These are phyloP conservation scores for Aplodontia rufa DNA, from an alignment of 2,113 vertebrate genomes.

Conservation along the genomic window DNA sequence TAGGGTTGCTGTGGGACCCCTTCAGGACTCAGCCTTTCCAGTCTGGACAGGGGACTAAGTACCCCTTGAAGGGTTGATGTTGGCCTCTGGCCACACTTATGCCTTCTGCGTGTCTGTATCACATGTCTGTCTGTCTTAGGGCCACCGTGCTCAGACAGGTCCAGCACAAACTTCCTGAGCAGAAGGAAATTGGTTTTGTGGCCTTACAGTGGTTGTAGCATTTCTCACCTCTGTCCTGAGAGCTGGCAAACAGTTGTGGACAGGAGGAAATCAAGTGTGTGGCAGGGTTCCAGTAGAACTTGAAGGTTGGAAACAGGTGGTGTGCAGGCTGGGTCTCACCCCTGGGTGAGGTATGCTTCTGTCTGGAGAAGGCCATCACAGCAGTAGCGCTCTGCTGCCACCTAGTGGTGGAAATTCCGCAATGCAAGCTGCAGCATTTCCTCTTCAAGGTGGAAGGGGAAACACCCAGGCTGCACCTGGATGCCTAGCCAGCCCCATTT, in stretches of 20 bases:
- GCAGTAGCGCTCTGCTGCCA: conserved; percentile 15
- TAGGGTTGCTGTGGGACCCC: too few species aligned
- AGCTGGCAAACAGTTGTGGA: not conserved
- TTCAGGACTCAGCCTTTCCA: not conserved
- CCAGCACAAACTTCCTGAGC: not conserved
- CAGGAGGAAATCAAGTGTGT: fast-evolving
- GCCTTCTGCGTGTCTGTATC: not conserved
- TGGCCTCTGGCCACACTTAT: too few species aligned
- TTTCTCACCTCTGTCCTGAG: too few species aligned
- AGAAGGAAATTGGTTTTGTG: not conserved
- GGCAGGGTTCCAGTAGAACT: not conserved
- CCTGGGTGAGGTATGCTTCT: not conserved
- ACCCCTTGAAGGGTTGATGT: not conserved
- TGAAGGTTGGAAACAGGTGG: not conserved
- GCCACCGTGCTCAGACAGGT: not conserved
- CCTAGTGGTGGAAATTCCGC: conserved; percentile 13
- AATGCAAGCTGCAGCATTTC: not conserved
- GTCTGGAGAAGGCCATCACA: too few species aligned
- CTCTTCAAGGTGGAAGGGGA: too few species aligned
- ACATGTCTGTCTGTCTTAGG: too few species aligned
- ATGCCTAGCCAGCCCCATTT: not conserved
- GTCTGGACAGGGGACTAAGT: too few species aligned
- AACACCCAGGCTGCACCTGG: not conserved
- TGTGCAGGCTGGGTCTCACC: not conserved
- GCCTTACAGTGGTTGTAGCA: not conserved